These are phyloP conservation scores for Prunella fulvescens DNA, from an alignment of 2,113 vertebrate species.

Conservation along the genomic window DNA sequence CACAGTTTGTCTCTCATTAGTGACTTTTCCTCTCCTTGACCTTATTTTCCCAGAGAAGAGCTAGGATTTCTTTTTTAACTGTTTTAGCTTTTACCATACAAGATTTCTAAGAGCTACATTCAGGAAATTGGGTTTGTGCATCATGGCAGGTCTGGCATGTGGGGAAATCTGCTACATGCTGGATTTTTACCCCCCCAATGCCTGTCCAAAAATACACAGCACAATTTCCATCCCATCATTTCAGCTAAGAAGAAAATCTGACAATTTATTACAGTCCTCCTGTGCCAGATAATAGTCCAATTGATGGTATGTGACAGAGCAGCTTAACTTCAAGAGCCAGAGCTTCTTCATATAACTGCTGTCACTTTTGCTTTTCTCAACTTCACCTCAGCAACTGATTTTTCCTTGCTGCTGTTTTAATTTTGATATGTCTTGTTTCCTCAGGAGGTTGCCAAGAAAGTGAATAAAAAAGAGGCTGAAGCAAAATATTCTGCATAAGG, in stretches of 20 bases:
- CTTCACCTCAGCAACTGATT: slow-evolving; percentile 60
- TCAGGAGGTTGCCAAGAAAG: slow-evolving; percentile 29
- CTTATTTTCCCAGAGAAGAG: background rate
- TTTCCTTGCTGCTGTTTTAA: slow-evolving; percentile 56
- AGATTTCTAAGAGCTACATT: background rate
- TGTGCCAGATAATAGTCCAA: slow-evolving; percentile 72
- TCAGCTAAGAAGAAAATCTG: slow-evolving; percentile 73
- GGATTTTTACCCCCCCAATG: background rate
- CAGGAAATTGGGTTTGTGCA: slow-evolving; percentile 15
- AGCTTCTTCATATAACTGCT: slow-evolving; percentile 54
- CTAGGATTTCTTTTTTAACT: background rate
- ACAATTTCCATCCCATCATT: slow-evolving; percentile 72
- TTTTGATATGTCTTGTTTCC: slow-evolving; percentile 57
- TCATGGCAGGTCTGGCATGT: slow-evolving; percentile 19
- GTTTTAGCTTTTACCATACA: background rate
- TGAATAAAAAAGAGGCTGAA: slow-evolving; percentile 41
- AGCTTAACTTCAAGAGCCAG: slow-evolving; percentile 71
- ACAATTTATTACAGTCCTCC: slow-evolving; percentile 74
- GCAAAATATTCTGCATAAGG: background rate
- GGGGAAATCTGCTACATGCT: slow-evolving; percentile 13
- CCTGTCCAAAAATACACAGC: slow-evolving; percentile 45
- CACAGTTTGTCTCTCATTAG: background rate
- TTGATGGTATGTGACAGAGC: slow-evolving; percentile 73
- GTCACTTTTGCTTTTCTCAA: slow-evolving; percentile 66
- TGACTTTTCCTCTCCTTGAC: background rate